Conservation (phyloP, 2,113 vertebrate species). For the Rhizomys pruinosus region DNA sequence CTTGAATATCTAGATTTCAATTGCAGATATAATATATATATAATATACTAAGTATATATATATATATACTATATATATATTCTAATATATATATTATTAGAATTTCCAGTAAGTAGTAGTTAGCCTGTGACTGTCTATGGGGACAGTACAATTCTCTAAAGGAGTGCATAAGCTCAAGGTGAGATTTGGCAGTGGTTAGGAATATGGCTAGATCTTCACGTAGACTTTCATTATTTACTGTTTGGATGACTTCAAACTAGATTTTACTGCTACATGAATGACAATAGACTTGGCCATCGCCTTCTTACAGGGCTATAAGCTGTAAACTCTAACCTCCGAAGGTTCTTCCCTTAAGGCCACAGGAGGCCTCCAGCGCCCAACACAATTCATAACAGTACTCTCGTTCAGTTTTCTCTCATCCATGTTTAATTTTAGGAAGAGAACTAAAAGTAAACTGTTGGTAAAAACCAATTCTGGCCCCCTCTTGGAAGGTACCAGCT, state of each 20-base stretch:
- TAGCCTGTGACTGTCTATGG: background rate
- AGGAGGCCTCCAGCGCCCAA: background rate
- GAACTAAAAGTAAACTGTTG: background rate
- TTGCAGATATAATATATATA: too few species aligned
- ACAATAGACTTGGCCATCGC: background rate
- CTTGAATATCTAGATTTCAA: too few species aligned
- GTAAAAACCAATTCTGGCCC: background rate
- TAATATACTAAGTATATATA: background rate
- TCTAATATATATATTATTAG: too few species aligned
- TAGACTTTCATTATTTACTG: background rate
- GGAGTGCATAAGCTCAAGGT: background rate
- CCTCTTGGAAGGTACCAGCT: accelerated
- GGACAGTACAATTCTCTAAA: background rate
- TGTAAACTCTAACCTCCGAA: background rate
- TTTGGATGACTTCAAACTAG: background rate
- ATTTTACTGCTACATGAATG: background rate
- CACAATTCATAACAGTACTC: background rate
- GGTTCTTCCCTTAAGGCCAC: background rate
- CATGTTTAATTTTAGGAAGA: conserved; percentile 51
- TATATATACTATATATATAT: too few species aligned
- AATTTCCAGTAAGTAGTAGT: background rate
- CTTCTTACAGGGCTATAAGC: background rate
- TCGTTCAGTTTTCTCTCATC: background rate
- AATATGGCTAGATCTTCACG: background rate
- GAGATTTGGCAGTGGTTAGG: background rate